Evolutionary conservation across 2,113 vertebrate genomes (phyloP).

Genomic region (Sciurus niger): DNA sequence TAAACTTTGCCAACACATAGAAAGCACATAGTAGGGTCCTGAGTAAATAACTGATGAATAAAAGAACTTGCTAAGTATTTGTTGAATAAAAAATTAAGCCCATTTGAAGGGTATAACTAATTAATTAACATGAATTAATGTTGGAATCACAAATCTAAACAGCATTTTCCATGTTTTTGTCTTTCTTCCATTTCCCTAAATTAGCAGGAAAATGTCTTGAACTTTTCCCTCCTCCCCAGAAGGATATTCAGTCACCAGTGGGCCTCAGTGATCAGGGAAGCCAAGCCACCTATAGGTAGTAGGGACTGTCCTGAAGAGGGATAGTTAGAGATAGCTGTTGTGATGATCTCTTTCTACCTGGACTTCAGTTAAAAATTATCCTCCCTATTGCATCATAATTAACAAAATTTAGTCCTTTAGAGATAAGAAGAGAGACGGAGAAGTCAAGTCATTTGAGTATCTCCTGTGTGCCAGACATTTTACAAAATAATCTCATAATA

Average conservation of each 20-base stretch:
- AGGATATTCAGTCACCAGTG: neutral
- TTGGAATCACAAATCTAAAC: slow-evolving; percentile 21
- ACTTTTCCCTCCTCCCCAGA: neutral
- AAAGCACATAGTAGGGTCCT: neutral
- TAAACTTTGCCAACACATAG: neutral
- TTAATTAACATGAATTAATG: neutral
- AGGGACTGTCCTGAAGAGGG: neutral
- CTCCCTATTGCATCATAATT: neutral
- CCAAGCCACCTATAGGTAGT: neutral
- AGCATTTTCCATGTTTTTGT: neutral
- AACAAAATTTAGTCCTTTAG: neutral
- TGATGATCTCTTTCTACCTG: neutral
- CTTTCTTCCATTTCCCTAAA: slow-evolving; percentile 42
- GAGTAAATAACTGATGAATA: slow-evolving; percentile 16
- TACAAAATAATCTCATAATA: slow-evolving; percentile 16
- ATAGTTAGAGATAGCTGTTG: neutral
- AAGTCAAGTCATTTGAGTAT: neutral
- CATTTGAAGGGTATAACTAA: neutral
- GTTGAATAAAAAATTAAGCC: slow-evolving; percentile 30
- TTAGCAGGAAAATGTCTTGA: neutral
- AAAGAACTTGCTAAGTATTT: slow-evolving; percentile 26
- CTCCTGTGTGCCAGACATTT: neutral
- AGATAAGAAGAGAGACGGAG: neutral
- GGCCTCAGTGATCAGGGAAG: neutral
- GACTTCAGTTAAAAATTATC: neutral